Percentiles rank a stretch among this genome's conserved stretches.
Conservation (phyloP, 2,797 vertebrate species). For the Coregonus suidteri region DNA sequence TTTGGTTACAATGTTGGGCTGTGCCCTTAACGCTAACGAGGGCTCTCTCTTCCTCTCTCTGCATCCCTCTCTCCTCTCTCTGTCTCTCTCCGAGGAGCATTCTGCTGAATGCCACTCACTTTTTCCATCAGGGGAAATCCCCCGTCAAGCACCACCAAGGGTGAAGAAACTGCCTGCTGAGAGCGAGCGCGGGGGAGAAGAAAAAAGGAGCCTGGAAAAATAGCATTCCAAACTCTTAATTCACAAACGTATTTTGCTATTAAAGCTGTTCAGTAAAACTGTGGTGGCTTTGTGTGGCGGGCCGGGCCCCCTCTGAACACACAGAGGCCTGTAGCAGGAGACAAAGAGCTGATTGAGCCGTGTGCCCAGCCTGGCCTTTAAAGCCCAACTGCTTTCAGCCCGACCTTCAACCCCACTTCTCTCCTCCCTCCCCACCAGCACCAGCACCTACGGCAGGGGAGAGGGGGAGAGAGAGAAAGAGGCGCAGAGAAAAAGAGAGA, state of each 20-base stretch:
- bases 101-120: conserved; percentile 37
- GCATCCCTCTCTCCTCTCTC: not conserved
- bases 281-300: conserved; percentile 74
- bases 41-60: conserved; percentile 8
- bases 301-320: conserved; percentile 57
- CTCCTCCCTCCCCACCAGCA: conserved; percentile 8
- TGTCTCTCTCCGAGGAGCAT: not conserved
- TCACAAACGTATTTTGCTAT: conserved; percentile 69
- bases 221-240: conserved; percentile 70
- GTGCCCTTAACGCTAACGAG: conserved; percentile 58
- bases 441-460: conserved; percentile 46
- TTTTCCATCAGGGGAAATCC: conserved; percentile 59
- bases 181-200: conserved; percentile 30
- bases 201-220: conserved; percentile 47
- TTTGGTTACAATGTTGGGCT: conserved; percentile 61
- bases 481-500: not conserved
- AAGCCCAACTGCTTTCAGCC: conserved; percentile 62
- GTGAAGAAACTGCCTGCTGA: conserved; percentile 29
- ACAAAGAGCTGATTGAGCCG: conserved; percentile 82
- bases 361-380: conserved; percentile 60
- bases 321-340: conserved; percentile 59
- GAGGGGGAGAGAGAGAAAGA: no score
- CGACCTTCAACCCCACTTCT: conserved; percentile 68
- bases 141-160: conserved; percentile 38
- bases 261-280: conserved; percentile 71